Evolutionary conservation across 2,797 vertebrate genomes (phyloP).

Genomic region (Moxostoma hubbsi): DNA sequence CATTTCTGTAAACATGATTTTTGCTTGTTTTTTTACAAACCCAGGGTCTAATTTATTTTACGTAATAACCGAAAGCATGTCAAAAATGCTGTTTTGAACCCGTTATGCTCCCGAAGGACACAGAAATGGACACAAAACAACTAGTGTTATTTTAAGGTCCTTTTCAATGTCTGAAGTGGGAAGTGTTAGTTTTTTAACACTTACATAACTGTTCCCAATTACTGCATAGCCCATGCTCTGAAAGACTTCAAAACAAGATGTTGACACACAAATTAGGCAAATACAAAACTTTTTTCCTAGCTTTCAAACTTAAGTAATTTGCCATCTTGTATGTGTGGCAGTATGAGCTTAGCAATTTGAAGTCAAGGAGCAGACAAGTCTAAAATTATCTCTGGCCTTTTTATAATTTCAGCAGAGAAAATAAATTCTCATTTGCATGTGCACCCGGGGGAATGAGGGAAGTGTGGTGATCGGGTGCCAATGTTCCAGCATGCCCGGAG

Average conservation of each 20-base stretch:
- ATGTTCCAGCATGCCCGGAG: slow-evolving; percentile 20
- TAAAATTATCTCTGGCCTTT: slow-evolving; percentile 15
- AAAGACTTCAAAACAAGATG: background rate
- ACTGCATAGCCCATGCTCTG: background rate
- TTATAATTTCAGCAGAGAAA: slow-evolving; percentile 25
- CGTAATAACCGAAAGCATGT: no score
- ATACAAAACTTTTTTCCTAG: background rate
- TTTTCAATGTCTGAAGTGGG: background rate
- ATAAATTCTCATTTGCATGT: background rate
- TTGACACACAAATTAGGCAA: background rate
- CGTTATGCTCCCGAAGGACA: no score
- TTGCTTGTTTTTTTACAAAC: no score
- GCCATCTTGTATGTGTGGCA: background rate
- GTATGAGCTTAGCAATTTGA: slow-evolving; percentile 24
- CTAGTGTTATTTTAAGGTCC: background rate
- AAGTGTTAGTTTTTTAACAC: slow-evolving; percentile 4
- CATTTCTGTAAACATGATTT: no score
- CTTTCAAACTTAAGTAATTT: background rate
- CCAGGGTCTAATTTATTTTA: no score
- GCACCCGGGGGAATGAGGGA: background rate
- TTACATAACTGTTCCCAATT: background rate
- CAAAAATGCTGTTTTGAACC: no score
- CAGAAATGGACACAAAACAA: background rate
- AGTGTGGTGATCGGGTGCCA: background rate
- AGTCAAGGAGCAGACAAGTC: slow-evolving; percentile 19